Evolutionary conservation across 2,888 invertebrate species (phyloP), one percentile per base, ranked within the genome.

Genomic region (Nymphalis urticae): DNA sequence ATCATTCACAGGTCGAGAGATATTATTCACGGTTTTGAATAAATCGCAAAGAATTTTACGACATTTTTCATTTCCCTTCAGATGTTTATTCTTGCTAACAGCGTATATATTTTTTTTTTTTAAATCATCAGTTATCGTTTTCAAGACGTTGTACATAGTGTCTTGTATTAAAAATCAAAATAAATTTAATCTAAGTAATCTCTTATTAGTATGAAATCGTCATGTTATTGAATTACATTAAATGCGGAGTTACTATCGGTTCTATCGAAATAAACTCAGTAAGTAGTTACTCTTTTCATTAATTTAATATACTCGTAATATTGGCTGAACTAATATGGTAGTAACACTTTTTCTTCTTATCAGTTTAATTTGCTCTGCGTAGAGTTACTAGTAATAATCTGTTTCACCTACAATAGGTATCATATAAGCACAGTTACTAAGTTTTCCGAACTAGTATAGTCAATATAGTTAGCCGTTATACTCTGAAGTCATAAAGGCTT

Each of bases 401-500:
- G 17, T 56, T 56, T 56, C 54, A 56, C 54, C 53, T 53, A 10
- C 27, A 56, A 54, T 32, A 56, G 8, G 54, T 56, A 54, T 54
- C 27, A 54, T 56, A 9, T 17, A 56, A 56, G 32, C 32, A 17
- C 17, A n/a, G 50, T 50, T 50, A 48, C 16, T 32, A 48, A 51
- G 16, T 24, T 59, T 65, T 36, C 24, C 21, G 16, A 21, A 50
- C 48, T 65, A 36, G 47, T 54, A 60, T 48, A 68, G 68, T n/a
- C 60, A 60, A 64, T 48, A 64, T 24, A 59, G 59, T 48, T 42
- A 53, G 53, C 47, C 19, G 47, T 16, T 63, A 63, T 50, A 27
- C 51, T 32, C 64, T 21, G 50, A 62, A 63, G 66, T 62, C 53
- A 62, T 64, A 64, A 53, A 56, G 59, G 58, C 66, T 66, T 56